phyloP scores from a whole-genome alignment of 1,140 invertebrate genomes.

The Heliothis subflexa region DNA sequence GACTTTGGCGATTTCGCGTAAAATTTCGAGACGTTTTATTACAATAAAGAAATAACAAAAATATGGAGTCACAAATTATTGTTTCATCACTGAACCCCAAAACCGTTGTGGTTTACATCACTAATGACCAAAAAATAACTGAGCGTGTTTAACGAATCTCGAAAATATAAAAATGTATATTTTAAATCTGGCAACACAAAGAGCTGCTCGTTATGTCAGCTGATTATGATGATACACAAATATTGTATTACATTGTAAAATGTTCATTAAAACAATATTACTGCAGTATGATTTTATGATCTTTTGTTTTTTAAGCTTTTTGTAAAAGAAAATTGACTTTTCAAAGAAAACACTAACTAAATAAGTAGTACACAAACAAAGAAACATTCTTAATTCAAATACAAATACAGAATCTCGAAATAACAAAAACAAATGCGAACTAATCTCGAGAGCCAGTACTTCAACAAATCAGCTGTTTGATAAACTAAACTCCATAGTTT shows the following conservation, averaged over 20 bases:
- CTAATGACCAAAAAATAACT: slow-evolving; percentile 1
- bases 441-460: not conserved
- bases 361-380: too few species aligned
- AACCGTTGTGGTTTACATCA: not conserved
- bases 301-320: not conserved
- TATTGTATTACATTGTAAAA: not conserved
- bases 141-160: not conserved
- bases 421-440: not conserved
- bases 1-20: too few species aligned
- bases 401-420: too few species aligned
- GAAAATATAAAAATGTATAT: slow-evolving; percentile 6
- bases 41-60: not conserved
- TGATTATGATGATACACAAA: not conserved
- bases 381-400: too few species aligned
- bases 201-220: not conserved
- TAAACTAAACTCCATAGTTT: not conserved
- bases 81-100: not conserved
- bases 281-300: not conserved
- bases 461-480: not conserved
- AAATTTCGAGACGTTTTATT: too few species aligned
- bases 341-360: too few species aligned
- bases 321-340: too few species aligned
- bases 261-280: not conserved
- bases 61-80: not conserved
- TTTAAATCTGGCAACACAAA: not conserved